Conservation (phyloP, 2,113 vertebrate genomes). For the Chloroceryle aenea region DNA sequence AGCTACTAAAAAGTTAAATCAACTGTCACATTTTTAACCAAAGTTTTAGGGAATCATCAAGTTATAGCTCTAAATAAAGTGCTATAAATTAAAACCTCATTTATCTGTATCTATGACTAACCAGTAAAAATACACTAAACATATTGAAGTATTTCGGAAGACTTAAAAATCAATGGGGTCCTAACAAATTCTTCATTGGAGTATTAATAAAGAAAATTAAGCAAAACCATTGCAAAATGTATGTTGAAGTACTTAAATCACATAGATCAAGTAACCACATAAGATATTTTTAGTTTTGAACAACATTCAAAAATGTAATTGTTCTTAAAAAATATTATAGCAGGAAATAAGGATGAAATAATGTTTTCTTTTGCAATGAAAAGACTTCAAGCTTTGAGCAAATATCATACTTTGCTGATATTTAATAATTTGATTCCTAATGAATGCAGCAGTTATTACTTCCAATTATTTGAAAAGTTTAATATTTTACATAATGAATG, state of each 20-base stretch:
- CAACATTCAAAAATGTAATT: neutral
- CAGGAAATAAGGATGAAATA: neutral
- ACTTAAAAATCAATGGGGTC: neutral
- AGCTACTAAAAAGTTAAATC: neutral
- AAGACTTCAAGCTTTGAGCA: neutral
- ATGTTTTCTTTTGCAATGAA: neutral
- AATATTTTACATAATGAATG: neutral
- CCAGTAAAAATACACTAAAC: neutral
- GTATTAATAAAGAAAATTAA: constrained; percentile 49
- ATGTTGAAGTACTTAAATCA: constrained; percentile 28
- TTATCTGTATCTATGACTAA: neutral
- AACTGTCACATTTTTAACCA: neutral
- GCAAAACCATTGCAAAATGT: constrained; percentile 46
- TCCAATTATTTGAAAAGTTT: neutral
- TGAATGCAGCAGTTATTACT: neutral
- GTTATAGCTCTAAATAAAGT: neutral
- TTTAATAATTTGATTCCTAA: neutral
- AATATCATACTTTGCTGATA: neutral
- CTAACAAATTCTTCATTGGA: constrained; percentile 44
- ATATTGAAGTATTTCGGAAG: constrained; percentile 7
- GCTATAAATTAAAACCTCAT: neutral
- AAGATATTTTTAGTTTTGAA: neutral
- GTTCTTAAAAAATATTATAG: neutral
- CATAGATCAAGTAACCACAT: neutral
- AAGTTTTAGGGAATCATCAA: neutral